Evolutionary conservation across 2,888 invertebrate genomes (phyloP), one percentile per base, ranked within the genome.

Genomic region (Ormyrus thymus): DNA sequence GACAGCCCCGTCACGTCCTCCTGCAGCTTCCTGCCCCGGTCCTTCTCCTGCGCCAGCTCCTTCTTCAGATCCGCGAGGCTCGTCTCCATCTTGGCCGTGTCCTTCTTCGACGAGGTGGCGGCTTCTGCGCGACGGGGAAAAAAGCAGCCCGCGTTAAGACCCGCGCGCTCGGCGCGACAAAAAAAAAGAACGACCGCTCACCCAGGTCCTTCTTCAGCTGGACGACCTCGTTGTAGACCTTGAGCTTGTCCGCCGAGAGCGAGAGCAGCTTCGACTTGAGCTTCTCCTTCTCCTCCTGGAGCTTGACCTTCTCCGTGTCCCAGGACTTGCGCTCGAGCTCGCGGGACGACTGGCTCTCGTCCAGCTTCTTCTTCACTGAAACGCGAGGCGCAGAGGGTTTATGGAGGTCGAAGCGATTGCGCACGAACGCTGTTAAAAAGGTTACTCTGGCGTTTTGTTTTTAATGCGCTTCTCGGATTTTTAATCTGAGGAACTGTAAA

Each of bases 51-150:
- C n/a, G 85, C 82, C 11, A 90, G 82, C 73, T 90, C 90, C 50
- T 91, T 90, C 83, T 93, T 92, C 81, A 95, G 90, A 82, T 94
- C 93, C 81, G 92, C 92, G 86, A 94, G 94, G 4, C 93, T 90
- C 62, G 92, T 92, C 85, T 94, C 94, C 84, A 94, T 92, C 88
- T 92, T 94, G 29, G 85, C 84, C 61, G 83, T 83, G 78, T 89
- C 87, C 79, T 86, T 89, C 59, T 89, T 89, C 59, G 93, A 92
- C 7, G 91, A 91, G 61, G 91, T 91, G 59, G 92, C 91, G 73
- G 90, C 91, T 90, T 93, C 94, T 94, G 81, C 65, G 81, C 65
- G 11, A 45, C 8, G 51, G 11, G 70, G 29, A 7, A 77, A 59
- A 61, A 29, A 8, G 46, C 9, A 56, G 4, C 46, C n/a, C 9